These are phyloP conservation scores for Alviniconcha marisindica DNA, from an alignment of 1,140 invertebrate species.

Conservation along the genomic window DNA sequence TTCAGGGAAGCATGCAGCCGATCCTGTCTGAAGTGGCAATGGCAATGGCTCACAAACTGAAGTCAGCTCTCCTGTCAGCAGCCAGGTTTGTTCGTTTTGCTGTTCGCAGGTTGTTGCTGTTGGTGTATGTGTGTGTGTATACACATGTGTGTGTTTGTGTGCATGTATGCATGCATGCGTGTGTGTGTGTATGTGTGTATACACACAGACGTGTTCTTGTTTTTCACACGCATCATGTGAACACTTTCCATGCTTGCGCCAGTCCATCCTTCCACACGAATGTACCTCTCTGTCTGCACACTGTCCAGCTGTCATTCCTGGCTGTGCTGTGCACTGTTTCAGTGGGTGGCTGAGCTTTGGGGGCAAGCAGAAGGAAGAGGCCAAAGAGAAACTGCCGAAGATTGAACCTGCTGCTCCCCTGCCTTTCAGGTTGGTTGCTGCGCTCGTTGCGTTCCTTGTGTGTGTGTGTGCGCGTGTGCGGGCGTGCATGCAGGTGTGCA, in stretches of 20 bases:
- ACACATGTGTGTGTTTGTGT: neutral
- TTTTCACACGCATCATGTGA: too few relatives aligned
- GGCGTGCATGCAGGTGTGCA: too few relatives aligned
- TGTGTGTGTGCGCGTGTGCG: too few relatives aligned
- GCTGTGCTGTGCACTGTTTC: too few relatives aligned
- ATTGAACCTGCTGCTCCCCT: conserved; percentile 78
- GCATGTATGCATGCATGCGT: neutral
- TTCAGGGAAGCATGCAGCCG: conserved; percentile 83
- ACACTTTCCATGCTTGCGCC: too few relatives aligned
- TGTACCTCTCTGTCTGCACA: too few relatives aligned
- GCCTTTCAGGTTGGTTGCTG: conserved; percentile 67
- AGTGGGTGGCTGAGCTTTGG: conserved; percentile 77
- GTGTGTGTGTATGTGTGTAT: neutral
- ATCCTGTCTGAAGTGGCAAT: conserved; percentile 90
- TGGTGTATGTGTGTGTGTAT: too few relatives aligned
- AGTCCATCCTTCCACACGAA: too few relatives aligned
- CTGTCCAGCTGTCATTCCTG: too few relatives aligned
- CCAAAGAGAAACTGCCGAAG: conserved; percentile 74
- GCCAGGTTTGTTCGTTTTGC: conserved; percentile 82
- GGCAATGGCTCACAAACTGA: conserved; percentile 92
- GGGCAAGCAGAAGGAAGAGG: conserved; percentile 62
- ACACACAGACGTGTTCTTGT: too few relatives aligned
- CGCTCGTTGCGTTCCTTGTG: too few relatives aligned
- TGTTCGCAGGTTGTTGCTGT: too few relatives aligned
- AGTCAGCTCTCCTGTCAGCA: conserved; percentile 83